Evolutionary conservation across 2,113 vertebrate genomes (phyloP).

Genomic region (Thalassoma bifasciatum): DNA sequence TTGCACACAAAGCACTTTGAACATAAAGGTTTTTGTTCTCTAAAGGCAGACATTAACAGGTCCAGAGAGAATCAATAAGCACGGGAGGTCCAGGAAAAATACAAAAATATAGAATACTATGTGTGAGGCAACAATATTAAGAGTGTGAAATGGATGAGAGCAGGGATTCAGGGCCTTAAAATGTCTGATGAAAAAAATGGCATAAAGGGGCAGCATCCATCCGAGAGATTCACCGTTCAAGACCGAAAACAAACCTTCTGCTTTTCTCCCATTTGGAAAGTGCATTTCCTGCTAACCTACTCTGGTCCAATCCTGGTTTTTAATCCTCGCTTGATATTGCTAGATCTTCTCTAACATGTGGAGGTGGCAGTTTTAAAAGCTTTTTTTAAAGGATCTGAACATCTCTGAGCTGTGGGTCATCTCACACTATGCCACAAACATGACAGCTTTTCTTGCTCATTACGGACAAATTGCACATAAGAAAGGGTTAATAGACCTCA

Average conservation of each 20-base stretch:
- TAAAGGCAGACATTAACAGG: constrained; percentile 30
- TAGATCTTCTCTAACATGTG: not conserved
- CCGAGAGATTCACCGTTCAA: not conserved
- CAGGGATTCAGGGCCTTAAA: constrained; percentile 18
- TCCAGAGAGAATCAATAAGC: constrained; percentile 37
- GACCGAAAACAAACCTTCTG: constrained; percentile 17
- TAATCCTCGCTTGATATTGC: constrained; percentile 9
- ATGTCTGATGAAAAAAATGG: not conserved
- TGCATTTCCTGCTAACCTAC: not conserved
- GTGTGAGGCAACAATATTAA: constrained; percentile 22
- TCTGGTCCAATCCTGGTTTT: not conserved
- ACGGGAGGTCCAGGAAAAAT: constrained; percentile 31
- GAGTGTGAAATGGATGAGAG: constrained; percentile 32
- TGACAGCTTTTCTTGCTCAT: not conserved
- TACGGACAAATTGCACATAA: constrained; percentile 41
- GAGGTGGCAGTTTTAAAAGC: not conserved
- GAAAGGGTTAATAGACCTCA: constrained; percentile 33
- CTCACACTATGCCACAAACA: constrained; percentile 1
- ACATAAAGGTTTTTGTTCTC: constrained; percentile 35
- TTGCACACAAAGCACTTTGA: constrained; percentile 48
- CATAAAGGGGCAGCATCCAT: constrained; percentile 3
- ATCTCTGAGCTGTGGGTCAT: constrained; percentile 4
- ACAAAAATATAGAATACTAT: constrained; percentile 69
- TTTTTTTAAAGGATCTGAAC: not conserved
- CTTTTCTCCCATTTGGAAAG: not conserved